A percentile compares a stretch with the other conserved stretches of the same genome.
Conservation (phyloP, 2,113 vertebrate species). For the Pteropus alecto region DNA sequence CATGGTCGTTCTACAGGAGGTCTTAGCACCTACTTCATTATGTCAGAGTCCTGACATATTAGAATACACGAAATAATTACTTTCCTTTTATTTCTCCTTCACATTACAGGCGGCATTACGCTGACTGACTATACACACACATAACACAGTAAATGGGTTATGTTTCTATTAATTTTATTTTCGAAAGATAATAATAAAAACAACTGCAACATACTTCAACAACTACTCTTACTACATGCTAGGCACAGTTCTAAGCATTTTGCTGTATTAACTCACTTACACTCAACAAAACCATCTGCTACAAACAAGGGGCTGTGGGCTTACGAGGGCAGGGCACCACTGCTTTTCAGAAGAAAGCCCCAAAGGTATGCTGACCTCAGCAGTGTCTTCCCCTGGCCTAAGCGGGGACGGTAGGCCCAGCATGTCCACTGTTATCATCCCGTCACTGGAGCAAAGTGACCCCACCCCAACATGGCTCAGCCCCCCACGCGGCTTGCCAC, state of each 20-base stretch:
- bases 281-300: neutral
- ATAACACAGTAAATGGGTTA: neutral
- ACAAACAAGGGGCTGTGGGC: neutral
- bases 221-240: neutral
- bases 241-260: neutral
- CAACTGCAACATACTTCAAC: neutral
- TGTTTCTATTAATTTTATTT: neutral
- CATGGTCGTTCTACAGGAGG: rapidly evolving
- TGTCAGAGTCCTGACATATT: rapidly evolving
- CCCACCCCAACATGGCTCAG: neutral
- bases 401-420: neutral
- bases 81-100: neutral
- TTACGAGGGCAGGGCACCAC: neutral
- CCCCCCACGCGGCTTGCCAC: neutral
- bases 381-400: rapidly evolving
- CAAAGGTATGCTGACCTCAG: neutral
- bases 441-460: neutral
- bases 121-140: neutral
- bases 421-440: neutral
- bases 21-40: neutral
- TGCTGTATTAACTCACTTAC: neutral
- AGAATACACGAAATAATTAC: neutral
- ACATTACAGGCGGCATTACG: neutral
- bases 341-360: neutral
- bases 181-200: neutral